Evolutionary conservation across 2,113 vertebrate species (phyloP).

Genomic region (Dolichallabes microphthalmus): DNA sequence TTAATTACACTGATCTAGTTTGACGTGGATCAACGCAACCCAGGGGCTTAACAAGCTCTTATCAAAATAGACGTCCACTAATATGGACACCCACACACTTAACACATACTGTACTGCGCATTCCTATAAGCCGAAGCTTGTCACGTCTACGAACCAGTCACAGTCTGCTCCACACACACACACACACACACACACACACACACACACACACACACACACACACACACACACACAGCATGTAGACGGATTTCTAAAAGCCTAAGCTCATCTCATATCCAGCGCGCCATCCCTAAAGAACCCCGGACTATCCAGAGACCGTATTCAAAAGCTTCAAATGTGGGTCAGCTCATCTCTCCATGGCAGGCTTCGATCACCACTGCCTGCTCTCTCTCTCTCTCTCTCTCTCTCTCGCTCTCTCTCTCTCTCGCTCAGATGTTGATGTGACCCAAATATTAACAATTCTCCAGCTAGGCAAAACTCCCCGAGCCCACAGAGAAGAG

Average conservation of each 20-base stretch:
- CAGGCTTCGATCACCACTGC: conserved; percentile 33
- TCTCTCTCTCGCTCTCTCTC: conserved; percentile 16
- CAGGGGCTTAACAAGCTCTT: conserved; percentile 59
- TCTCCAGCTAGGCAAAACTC: conserved; percentile 20
- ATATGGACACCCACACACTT: conserved; percentile 15
- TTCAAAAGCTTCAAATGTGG: conserved; percentile 51
- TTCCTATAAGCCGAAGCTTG: not conserved
- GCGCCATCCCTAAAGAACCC: conserved; percentile 44
- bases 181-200: not conserved
- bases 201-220: too few species aligned
- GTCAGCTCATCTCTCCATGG: conserved; percentile 53
- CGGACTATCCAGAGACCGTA: conserved; percentile 41
- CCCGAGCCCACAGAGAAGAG: conserved; percentile 8
- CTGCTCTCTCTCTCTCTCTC: conserved; percentile 1
- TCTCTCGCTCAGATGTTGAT: conserved; percentile 22
- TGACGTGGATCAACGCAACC: conserved; percentile 56
- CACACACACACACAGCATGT: not conserved
- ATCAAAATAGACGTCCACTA: conserved; percentile 52
- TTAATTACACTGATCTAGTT: conserved; percentile 72
- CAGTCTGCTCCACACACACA: not conserved
- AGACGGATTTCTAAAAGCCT: conserved; percentile 42
- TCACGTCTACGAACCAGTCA: not conserved
- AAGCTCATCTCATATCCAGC: conserved; percentile 31
- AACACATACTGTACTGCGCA: conserved; percentile 27
- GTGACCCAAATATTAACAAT: conserved; percentile 52